Evolutionary conservation across 2,888 invertebrate genomes (phyloP).

Genomic region (Eupithecia inturbata): DNA sequence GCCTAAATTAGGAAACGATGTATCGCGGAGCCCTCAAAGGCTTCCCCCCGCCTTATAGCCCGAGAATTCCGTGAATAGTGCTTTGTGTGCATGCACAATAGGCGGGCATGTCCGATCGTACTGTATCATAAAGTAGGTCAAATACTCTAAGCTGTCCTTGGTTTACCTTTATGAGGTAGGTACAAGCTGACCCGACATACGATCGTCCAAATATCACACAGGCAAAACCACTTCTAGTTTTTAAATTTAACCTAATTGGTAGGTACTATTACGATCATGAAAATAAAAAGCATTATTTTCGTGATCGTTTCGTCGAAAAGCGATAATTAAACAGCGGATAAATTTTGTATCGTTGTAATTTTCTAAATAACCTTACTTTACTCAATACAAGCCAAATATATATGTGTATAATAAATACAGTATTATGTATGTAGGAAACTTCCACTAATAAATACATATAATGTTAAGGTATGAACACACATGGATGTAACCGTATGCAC

Average conservation of each 20-base stretch:
- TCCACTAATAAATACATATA: too few relatives aligned
- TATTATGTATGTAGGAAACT: too few relatives aligned
- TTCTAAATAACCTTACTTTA: neutral
- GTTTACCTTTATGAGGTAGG: neutral
- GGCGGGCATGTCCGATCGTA: constrained; percentile 27
- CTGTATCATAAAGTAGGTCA: constrained; percentile 33
- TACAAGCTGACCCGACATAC: neutral
- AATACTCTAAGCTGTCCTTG: constrained; percentile 7
- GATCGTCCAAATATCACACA: neutral
- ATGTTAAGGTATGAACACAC: too few relatives aligned
- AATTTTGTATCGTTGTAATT: too few relatives aligned
- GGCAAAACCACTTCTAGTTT: neutral
- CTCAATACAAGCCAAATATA: neutral
- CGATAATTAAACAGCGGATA: too few relatives aligned
- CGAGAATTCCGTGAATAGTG: constrained; percentile 33
- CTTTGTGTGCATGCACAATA: constrained; percentile 37
- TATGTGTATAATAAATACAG: too few relatives aligned
- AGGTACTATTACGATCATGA: too few relatives aligned
- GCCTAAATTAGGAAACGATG: constrained; percentile 44
- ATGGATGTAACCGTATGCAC: too few relatives aligned
- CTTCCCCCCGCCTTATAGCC: constrained; percentile 22
- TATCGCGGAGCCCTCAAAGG: constrained; percentile 28
- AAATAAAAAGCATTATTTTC: too few relatives aligned
- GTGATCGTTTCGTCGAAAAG: too few relatives aligned
- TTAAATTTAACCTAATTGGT: too few relatives aligned